phyloP scores from a whole-genome alignment of 2,113 vertebrate species.

The Dendrocopos noguchii region DNA sequence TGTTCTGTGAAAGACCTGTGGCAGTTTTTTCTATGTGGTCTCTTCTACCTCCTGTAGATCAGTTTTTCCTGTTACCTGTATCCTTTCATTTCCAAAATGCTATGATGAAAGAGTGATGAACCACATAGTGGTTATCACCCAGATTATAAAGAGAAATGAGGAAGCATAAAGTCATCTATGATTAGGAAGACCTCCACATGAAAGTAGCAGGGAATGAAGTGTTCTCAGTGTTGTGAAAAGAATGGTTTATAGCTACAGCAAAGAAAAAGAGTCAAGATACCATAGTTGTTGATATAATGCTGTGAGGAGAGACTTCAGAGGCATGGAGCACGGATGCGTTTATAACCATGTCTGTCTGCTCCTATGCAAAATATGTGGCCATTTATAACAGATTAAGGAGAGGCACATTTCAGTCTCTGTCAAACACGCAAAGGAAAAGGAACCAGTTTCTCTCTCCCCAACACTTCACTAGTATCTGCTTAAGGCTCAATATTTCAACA shows the following conservation, averaged over 20 bases:
- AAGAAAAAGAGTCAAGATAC: not conserved
- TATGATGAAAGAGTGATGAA: not conserved
- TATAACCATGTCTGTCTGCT: not conserved
- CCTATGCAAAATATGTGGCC: not conserved
- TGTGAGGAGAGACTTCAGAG: not conserved
- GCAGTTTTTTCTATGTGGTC: fast-evolving
- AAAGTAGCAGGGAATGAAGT: not conserved
- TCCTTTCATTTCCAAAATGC: not conserved
- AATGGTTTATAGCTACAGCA: not conserved
- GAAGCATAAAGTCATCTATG: not conserved
- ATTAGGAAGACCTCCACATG: not conserved
- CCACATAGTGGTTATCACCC: not conserved
- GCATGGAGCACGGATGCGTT: fast-evolving
- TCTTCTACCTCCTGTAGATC: not conserved
- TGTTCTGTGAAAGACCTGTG: fast-evolving
- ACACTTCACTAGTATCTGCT: not conserved
- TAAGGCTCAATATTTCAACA: not conserved
- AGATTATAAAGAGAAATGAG: not conserved
- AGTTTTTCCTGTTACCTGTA: not conserved
- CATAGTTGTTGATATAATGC: not conserved
- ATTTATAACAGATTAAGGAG: not conserved
- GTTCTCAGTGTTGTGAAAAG: not conserved
- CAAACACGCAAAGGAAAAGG: not conserved
- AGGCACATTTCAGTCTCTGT: not conserved
- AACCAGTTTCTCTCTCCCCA: not conserved